Conservation (phyloP, 2,888 invertebrate genomes). For the Chironomus tentans region DNA sequence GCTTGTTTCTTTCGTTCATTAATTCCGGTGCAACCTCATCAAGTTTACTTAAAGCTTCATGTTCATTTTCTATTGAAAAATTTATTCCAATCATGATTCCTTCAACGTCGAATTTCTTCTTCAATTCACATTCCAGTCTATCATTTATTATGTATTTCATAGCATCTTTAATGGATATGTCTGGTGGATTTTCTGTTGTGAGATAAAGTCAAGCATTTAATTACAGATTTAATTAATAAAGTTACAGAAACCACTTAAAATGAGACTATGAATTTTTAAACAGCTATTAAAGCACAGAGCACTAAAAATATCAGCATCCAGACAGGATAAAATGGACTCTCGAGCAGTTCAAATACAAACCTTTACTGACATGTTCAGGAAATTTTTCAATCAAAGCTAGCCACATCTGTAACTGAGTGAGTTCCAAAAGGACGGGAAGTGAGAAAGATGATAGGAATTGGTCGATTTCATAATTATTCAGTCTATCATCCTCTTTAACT, state of each 20-base stretch:
- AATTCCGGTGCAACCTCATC: slow-evolving; percentile 37
- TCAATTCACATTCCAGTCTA: slow-evolving; percentile 47
- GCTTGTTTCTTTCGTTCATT: slow-evolving; percentile 1
- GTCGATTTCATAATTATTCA: slow-evolving; percentile 51
- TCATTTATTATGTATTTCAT: slow-evolving; percentile 66
- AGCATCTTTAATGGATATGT: slow-evolving; percentile 62
- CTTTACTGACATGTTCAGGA: slow-evolving; percentile 42
- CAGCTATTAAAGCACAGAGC: too few species aligned
- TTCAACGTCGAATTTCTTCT: slow-evolving; percentile 47
- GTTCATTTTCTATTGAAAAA: slow-evolving; percentile 45
- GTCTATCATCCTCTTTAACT: slow-evolving; percentile 46
- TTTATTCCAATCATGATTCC: slow-evolving; percentile 44
- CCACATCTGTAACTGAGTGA: slow-evolving; percentile 59
- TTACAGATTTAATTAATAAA: too few species aligned
- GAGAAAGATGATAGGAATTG: slow-evolving; percentile 62
- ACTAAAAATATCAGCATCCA: too few species aligned
- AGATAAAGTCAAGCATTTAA: too few species aligned
- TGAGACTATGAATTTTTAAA: too few species aligned
- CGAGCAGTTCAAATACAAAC: too few species aligned
- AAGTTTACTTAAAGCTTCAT: slow-evolving; percentile 49
- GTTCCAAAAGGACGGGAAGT: slow-evolving; percentile 55
- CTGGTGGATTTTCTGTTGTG: slow-evolving; percentile 33
- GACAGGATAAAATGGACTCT: too few species aligned
- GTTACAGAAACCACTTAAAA: too few species aligned
- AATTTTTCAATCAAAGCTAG: slow-evolving; percentile 50